Evolutionary conservation across 2,113 vertebrate species (phyloP).

Genomic region (Microtus montanus): DNA sequence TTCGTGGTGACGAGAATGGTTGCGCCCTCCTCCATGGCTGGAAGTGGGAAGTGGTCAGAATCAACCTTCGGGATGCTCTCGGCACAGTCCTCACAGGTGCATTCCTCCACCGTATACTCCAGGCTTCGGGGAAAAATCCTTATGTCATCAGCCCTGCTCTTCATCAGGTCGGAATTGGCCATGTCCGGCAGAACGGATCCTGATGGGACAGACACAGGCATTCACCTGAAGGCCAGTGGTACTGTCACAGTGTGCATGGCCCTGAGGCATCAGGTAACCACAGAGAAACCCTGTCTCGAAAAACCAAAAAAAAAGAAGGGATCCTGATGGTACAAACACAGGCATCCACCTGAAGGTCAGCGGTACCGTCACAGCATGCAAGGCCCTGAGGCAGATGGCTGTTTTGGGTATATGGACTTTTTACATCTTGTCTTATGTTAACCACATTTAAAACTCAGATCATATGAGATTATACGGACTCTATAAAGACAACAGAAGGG

Average conservation of each 20-base stretch:
- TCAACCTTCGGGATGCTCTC: slow-evolving; percentile 55
- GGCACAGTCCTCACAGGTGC: slow-evolving; percentile 82
- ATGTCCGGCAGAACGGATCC: slow-evolving; percentile 51
- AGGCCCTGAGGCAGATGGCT: not conserved
- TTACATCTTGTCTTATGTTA: not conserved
- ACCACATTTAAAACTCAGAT: not conserved
- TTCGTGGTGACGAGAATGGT: slow-evolving; percentile 89
- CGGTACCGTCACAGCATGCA: not conserved
- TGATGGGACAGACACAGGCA: slow-evolving; percentile 71
- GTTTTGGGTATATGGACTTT: not conserved
- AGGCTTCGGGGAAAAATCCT: slow-evolving; percentile 55
- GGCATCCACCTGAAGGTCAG: not conserved
- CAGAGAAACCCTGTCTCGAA: too few species aligned
- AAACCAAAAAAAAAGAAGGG: too few species aligned
- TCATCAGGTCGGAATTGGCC: slow-evolving; percentile 46
- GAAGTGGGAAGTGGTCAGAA: slow-evolving; percentile 86
- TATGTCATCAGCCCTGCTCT: not conserved
- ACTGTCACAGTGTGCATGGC: not conserved
- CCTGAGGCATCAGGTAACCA: too few species aligned
- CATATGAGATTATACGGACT: too few species aligned
- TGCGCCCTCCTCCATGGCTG: slow-evolving; percentile 89
- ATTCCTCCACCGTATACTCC: slow-evolving; percentile 83
- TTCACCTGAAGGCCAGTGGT: not conserved
- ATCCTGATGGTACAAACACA: slow-evolving; percentile 60
- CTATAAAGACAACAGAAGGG: not conserved